Evolutionary conservation across 2,888 invertebrate species (phyloP), one percentile per base, ranked within the genome.

Genomic region (Tetragonula carbonaria): DNA sequence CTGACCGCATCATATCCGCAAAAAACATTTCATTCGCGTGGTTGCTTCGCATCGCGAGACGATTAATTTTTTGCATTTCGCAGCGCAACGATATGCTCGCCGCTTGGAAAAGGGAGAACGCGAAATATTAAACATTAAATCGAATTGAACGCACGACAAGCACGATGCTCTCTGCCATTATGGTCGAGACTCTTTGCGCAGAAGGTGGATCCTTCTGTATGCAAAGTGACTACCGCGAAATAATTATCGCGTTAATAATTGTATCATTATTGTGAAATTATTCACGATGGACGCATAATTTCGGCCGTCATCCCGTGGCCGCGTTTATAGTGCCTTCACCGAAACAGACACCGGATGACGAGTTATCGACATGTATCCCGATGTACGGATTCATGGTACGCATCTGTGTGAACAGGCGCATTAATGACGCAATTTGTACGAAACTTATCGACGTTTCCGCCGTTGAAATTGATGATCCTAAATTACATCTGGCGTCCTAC

Each of bases 71-170:
- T 62, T 28, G 28, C 21, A 51, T 51, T 74, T 16, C 33, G 14
- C 45, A 6, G 4, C 50, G 45, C 3, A 33, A 53, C 11, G 63
- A 53, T 33, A 33, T 33, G 50, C 51, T 14, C 28, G 21, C 67
- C 57, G 45, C 21, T 53, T 5, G n/a, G 11, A 23, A 45, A 57
- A 50, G 23, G 23, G n/a, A 23, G 18, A 6, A 18, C 18, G 14
- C 45, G 28, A 68, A 59, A 68, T 68, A 51, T 76, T 57, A 76
- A 76, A 68, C 33, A n/a, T 68, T 33, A 38, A n/a, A 5, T 4
- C 13, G 53, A n/a, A 4, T 77, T 71, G 51, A 71, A 70, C 63
- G 23, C 28, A 28, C 21, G 13, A 33, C 71, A 11, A 63, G 33
- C 14, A 59, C 70, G 23, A 38, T 73, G 16, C 0, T 50, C 23